Base-by-base conservation (phyloP, 2,113 vertebrate genomes). In the Xiphophorus maculatus region DNA sequence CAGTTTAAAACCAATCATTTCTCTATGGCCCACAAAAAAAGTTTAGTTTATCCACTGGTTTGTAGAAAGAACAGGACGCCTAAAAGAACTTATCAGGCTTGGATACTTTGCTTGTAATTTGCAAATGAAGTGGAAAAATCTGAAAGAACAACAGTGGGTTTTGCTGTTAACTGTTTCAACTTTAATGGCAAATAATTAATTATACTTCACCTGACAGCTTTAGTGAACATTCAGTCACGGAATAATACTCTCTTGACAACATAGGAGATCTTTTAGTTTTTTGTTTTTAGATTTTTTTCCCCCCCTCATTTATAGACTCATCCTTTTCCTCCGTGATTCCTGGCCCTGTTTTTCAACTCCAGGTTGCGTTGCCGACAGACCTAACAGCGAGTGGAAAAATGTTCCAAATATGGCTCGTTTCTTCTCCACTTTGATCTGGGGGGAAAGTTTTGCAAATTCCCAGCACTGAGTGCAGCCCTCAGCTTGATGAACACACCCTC, bases 401-500 rank as follows among this genome's bases (percentile, higher is more conserved):
- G 93, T 91, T 94, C 91, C 51, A 58, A 93, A 94, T 96, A 95
- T 92, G 90, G 58, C 92, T 86, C 76, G 64, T 88, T 86, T 94
- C 74, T 91, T 92, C 78, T 69, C 74, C 0, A 66, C 96, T 96
- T 96, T 96, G 94, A 96, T 96, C 94, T 93, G 74, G 74, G 74
- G 74, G 79, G 88, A 93, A 95, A 94, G 90, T 96, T 96, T 94
- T 91, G 87, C 91, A 92, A 92, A 95, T 94, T 83, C 66, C 89
- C 83, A 88, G 91, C 90, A 91, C 92, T 87, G 90, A 95, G 93
- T 69, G 73, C 54, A 62, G 40, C 84, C 71, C 72, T 81, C 67
- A 48, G 48, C 33, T 37, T 44, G 32, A 25, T 33, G 27, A 69
- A 33, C 33, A 11, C 60, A 8, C 13, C 13, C 11, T 19, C 35